Conservation (phyloP, 2,888 invertebrate genomes). For the Synanthedon formicaeformis region DNA sequence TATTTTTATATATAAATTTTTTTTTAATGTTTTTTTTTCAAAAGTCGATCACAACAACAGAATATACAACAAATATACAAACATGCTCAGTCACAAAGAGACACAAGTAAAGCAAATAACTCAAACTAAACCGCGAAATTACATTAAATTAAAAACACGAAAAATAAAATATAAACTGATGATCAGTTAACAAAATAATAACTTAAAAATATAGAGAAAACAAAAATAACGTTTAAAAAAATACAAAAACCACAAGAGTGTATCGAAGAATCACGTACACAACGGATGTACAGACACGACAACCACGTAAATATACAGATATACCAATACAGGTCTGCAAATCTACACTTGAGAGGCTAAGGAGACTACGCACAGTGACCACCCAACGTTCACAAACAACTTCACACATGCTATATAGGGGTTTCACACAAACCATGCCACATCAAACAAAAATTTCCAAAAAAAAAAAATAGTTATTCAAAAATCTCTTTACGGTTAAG, state of each 20-base stretch:
- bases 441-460: neutral
- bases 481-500: no score
- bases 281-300: constrained; percentile 13
- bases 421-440: neutral
- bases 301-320: neutral
- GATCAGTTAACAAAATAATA: neutral
- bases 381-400: constrained; percentile 17
- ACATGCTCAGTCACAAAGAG: neutral
- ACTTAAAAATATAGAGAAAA: neutral
- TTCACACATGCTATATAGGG: constrained; percentile 7
- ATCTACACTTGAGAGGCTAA: constrained; percentile 59
- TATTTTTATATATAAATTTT: no score
- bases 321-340: constrained; percentile 23
- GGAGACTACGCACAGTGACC: constrained; percentile 53
- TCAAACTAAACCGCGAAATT: neutral
- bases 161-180: no score
- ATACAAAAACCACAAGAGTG: constrained; percentile 9
- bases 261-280: constrained; percentile 6
- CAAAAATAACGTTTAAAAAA: neutral
- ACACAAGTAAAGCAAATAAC: neutral
- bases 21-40: no score
- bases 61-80: neutral
- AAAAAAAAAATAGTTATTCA: no score
- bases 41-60: neutral
- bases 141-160: neutral